phyloP scores from a whole-genome alignment of 2,888 invertebrate genomes.

The Ectemnius cavifrons region DNA sequence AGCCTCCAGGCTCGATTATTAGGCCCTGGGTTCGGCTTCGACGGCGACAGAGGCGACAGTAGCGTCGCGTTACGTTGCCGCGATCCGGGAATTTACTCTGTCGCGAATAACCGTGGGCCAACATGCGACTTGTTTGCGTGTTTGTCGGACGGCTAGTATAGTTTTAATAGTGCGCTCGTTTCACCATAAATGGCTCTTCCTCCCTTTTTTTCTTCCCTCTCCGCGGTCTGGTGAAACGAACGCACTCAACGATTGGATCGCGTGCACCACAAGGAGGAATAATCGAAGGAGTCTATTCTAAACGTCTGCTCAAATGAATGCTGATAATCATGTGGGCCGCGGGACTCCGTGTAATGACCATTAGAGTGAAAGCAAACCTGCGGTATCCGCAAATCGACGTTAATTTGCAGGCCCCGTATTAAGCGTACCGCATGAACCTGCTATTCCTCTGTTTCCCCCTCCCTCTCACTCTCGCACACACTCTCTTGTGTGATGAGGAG shows the following conservation, averaged over 20 bases:
- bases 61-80: neutral
- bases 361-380: slow-evolving; percentile 26
- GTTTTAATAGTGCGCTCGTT: slow-evolving; percentile 8
- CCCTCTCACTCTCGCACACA: too few relatives aligned
- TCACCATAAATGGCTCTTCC: neutral
- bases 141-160: neutral
- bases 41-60: neutral
- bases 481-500: slow-evolving; percentile 37
- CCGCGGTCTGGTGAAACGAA: neutral
- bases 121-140: neutral
- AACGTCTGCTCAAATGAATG: slow-evolving; percentile 11
- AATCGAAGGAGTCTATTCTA: slow-evolving; percentile 3
- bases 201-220: neutral
- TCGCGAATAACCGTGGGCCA: neutral
- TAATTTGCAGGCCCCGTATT: slow-evolving; percentile 43
- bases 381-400: slow-evolving; percentile 33
- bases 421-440: slow-evolving; percentile 31
- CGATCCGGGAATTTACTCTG: neutral
- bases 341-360: slow-evolving; percentile 36
- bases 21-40: neutral
- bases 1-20: neutral
- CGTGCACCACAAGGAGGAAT: slow-evolving; percentile 4
- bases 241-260: neutral
- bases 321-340: slow-evolving; percentile 20
- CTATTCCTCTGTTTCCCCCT: neutral